Evolutionary conservation across 1,140 invertebrate genomes (phyloP), one percentile per base, ranked within the genome.

Genomic region (Anastrepha obliqua): DNA sequence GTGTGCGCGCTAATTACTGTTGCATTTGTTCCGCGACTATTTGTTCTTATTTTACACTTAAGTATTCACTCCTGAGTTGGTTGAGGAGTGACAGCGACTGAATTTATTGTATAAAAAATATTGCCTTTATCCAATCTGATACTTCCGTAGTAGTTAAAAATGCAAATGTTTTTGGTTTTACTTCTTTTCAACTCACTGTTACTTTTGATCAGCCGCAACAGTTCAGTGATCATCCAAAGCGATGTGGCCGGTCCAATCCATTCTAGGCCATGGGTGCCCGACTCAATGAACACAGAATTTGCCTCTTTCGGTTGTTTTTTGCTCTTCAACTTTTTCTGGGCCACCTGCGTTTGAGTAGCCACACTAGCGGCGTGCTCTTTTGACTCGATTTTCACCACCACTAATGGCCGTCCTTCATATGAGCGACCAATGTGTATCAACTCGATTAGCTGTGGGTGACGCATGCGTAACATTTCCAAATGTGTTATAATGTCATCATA

Each of bases 201-300:
- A 3, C 91, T 93, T 74, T 95, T 94, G 89, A 95, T 94, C 64
- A 95, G 95, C 90, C 96, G 96, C 1, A 97, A 95, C 42, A 98
- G 93, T 89, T 97, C 95, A 88, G 95, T 95, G 51, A 97, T 93
- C 88, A 98, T 96, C 94, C 96, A 98, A 11, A 97, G 95, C 64
- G 96, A 95, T 1, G 97, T 96, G 0, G 97, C 97, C 1, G 97
- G 96, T 39, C 97, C 95, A 88, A 98, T 97, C 97, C 97, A 98
- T 93, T 98, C 97, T 64, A 97, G 91, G 0, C 96, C 97, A 90
- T 98, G 97, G 87, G 96, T 96, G 1, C 97, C 95, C 20, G 94
- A 95, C 81, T 96, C 96, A 47, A 96, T 93, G 90, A 96, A 95
- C 51, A 96, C 94, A 0, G 94, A 94, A 86, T 93, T 93, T 51